Evolutionary conservation across 1,140 invertebrate genomes (phyloP).

Genomic region (Helicoverpa zea): DNA sequence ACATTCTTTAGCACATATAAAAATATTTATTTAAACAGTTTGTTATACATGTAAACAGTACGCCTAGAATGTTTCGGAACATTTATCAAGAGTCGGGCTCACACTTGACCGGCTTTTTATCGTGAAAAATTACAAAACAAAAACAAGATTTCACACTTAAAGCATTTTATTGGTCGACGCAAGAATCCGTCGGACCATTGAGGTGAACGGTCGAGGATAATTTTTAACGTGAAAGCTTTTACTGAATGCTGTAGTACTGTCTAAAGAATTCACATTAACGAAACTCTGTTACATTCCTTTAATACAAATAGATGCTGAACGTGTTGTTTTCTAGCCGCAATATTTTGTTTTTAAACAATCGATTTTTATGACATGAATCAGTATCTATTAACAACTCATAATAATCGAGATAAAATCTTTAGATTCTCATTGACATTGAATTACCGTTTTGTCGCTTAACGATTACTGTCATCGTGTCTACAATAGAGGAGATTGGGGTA

Average conservation of each 20-base stretch:
- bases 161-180: conserved; percentile 53
- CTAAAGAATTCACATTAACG: conserved; percentile 44
- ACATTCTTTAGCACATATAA: conserved; percentile 33
- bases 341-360: background rate
- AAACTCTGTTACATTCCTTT: conserved; percentile 36
- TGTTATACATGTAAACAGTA: conserved; percentile 27
- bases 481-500: conserved; percentile 81
- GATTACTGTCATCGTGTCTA: conserved; percentile 71
- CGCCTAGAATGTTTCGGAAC: conserved; percentile 22
- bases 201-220: conserved; percentile 48
- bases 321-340: conserved; percentile 34
- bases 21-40: conserved; percentile 41
- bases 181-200: conserved; percentile 44
- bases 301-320: conserved; percentile 33
- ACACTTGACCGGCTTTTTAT: conserved; percentile 57
- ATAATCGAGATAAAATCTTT: conserved; percentile 46
- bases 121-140: conserved; percentile 67
- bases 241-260: conserved; percentile 44
- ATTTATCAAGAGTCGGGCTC: conserved; percentile 16
- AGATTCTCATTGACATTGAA: conserved; percentile 44
- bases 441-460: conserved; percentile 63
- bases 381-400: background rate
- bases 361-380: background rate
- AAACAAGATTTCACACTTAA: conserved; percentile 68
- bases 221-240: conserved; percentile 52